Conservation (phyloP, 2,113 vertebrate genomes). For the Zosterops borbonicus region DNA sequence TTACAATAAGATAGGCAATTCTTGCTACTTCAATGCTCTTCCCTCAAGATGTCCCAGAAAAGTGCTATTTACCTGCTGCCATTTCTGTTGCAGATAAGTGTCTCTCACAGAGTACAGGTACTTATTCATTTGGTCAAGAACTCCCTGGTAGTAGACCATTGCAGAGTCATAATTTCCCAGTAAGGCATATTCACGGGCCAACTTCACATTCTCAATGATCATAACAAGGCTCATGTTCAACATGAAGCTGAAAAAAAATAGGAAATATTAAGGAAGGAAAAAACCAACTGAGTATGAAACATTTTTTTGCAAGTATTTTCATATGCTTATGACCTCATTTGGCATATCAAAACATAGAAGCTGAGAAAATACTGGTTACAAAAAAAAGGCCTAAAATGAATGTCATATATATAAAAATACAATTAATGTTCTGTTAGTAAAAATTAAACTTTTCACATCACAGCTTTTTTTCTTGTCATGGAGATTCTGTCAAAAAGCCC, state of each 20-base stretch:
- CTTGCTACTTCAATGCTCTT: not conserved
- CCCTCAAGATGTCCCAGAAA: not conserved
- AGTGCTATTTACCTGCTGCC: constrained; percentile 87
- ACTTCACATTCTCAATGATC: constrained; percentile 94
- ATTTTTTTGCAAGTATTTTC: not conserved
- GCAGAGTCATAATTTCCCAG: constrained; percentile 96
- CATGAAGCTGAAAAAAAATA: constrained; percentile 43
- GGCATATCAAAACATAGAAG: not conserved
- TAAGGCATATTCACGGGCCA: constrained; percentile 94
- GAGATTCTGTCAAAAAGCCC: not conserved
- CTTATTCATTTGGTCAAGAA: constrained; percentile 93
- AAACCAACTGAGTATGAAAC: not conserved
- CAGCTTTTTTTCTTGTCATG: not conserved
- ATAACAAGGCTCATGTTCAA: constrained; percentile 92
- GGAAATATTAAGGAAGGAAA: not conserved
- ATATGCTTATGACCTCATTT: not conserved
- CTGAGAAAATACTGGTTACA: not conserved
- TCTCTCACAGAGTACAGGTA: constrained; percentile 86
- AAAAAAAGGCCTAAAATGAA: not conserved
- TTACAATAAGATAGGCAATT: not conserved
- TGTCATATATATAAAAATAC: not conserved
- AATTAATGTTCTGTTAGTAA: not conserved
- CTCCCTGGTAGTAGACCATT: constrained; percentile 90
- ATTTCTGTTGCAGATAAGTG: constrained; percentile 85
- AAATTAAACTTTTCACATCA: not conserved